Percentiles rank a stretch among this genome's conserved stretches.
phyloP scores from a whole-genome alignment of 1,140 invertebrate genomes.

The Drosophila ohnishii region DNA sequence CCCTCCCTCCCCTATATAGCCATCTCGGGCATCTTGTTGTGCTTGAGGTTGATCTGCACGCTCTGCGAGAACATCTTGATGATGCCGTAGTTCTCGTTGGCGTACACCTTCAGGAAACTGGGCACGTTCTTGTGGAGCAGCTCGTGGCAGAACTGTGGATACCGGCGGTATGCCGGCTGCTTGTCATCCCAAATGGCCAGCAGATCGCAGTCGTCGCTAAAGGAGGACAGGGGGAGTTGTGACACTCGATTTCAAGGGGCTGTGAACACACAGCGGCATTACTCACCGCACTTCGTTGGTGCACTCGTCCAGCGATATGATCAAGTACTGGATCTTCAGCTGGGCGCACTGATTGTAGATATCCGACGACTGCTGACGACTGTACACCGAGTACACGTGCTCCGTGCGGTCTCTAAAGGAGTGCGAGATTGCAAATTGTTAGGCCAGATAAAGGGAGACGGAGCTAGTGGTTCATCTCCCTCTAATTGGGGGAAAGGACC shows the following conservation, averaged over 20 bases:
- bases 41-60: conserved; percentile 80
- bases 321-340: conserved; percentile 81
- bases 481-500: conserved; percentile 1
- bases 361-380: conserved; percentile 80
- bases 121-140: conserved; percentile 77
- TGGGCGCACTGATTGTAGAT: conserved; percentile 81
- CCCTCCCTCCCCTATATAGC: conserved; percentile 55
- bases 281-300: conserved; percentile 72
- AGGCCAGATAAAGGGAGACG: conserved; percentile 1
- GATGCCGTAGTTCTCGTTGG: conserved; percentile 76
- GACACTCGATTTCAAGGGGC: neutral
- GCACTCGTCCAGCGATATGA: conserved; percentile 77
- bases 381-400: conserved; percentile 79
- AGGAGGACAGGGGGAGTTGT: neutral
- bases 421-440: too few species aligned
- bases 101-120: conserved; percentile 79
- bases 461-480: neutral
- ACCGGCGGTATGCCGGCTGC: conserved; percentile 76
- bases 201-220: conserved; percentile 75
- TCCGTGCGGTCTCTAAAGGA: conserved; percentile 71
- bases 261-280: too few species aligned
- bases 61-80: conserved; percentile 83
- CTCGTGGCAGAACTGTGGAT: conserved; percentile 81
- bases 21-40: conserved; percentile 81
- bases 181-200: conserved; percentile 80